Evolutionary conservation across 1,140 invertebrate genomes (phyloP).

Genomic region (Scaptodrosophila lebanonensis): DNA sequence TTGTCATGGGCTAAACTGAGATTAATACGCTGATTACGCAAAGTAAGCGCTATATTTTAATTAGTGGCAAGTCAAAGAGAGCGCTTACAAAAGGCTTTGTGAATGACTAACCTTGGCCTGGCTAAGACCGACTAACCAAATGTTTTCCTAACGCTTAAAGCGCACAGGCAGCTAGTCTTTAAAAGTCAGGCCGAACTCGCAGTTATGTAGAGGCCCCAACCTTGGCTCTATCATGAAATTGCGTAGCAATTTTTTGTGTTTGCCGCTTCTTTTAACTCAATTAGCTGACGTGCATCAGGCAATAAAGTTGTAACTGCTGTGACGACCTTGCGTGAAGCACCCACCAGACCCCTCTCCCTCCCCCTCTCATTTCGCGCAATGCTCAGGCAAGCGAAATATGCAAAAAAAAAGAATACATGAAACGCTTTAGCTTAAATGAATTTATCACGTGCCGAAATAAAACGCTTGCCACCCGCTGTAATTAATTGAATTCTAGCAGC

Average conservation of each 20-base stretch:
- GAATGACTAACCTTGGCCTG: conserved; percentile 37
- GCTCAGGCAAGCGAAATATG: conserved; percentile 44
- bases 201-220: no score
- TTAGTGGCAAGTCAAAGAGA: conserved; percentile 47
- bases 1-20: conserved; percentile 38
- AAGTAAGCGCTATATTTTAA: conserved; percentile 43
- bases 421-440: conserved; percentile 63
- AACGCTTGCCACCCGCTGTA: conserved; percentile 38
- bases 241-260: conserved; percentile 35
- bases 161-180: no score
- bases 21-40: conserved; percentile 66
- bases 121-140: conserved; percentile 21
- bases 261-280: conserved; percentile 56
- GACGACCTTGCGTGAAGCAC: conserved; percentile 33
- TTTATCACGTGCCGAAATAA: conserved; percentile 72
- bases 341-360: background rate
- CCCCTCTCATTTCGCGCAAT: no score
- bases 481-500: conserved; percentile 62
- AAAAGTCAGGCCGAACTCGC: no score
- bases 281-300: conserved; percentile 46
- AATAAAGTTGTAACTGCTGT: conserved; percentile 50
- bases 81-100: conserved; percentile 62
- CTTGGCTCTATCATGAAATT: no score
- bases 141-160: no score
- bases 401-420: conserved; percentile 56